These are phyloP conservation scores for Pocota personata DNA, from an alignment of 2,888 invertebrate genomes.

Conservation along the genomic window DNA sequence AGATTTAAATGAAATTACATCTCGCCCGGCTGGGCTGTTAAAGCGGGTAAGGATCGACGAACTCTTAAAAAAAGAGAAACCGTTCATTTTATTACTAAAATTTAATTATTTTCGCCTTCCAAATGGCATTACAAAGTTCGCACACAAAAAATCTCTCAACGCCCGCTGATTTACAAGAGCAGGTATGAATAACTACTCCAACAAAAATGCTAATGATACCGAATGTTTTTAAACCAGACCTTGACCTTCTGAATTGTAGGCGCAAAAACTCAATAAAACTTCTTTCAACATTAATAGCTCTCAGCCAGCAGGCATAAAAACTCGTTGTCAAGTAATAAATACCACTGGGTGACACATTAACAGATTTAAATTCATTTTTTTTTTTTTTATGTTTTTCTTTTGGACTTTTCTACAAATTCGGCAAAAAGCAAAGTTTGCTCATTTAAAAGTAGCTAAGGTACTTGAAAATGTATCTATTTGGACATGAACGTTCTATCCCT, in stretches of 20 bases:
- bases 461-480: neutral
- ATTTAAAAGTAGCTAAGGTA: neutral
- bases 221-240: neutral
- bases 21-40: neutral
- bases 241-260: constrained; percentile 22
- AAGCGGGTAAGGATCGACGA: neutral
- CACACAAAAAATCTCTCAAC: neutral
- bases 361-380: constrained; percentile 50
- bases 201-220: neutral
- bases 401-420: neutral
- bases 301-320: constrained; percentile 41
- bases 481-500: neutral
- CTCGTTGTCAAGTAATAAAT: constrained; percentile 59
- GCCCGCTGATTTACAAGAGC: too few relatives aligned
- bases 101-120: neutral
- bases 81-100: neutral
- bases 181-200: neutral
- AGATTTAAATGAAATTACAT: constrained; percentile 6
- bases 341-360: constrained; percentile 44
- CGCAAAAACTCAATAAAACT: constrained; percentile 23
- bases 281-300: neutral
- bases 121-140: neutral
- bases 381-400: neutral
- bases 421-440: neutral
- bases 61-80: neutral